Base-by-base conservation (phyloP, 2,888 invertebrate genomes). In the Pterostichus madidus region DNA sequence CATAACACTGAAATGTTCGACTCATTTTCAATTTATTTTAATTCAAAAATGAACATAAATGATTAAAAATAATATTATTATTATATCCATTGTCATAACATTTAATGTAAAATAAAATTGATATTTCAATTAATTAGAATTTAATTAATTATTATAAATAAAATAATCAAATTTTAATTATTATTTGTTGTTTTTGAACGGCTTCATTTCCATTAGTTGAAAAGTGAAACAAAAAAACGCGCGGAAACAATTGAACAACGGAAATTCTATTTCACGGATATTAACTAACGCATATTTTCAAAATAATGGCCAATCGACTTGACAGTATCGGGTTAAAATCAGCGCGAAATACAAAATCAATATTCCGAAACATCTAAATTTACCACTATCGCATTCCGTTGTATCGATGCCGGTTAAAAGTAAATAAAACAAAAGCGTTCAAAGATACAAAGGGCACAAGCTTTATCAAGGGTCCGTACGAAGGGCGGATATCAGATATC, bases 341-440 rank as follows among this genome's bases (percentile, higher is more conserved):
- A 49, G 13, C 49, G 46, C 49, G 52, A 24, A 75, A 31, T 59
- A 15, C 52, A 52, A 49, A 75, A 75, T 75, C 75, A 75, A 75
- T 75, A 75, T 75, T 17, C 31, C 11, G n/a, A 64, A 75, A 75
- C 75, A 75, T 32, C 75, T 44, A 75, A 52, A 75, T 75, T 75
- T 52, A 52, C 75, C 46, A 75, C 75, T 75, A 75, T 75, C 75
- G 75, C 52, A 31, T 31, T 17, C 31, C 64, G 35, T n/a, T 64
- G n/a, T 32, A n/a, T 35, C 64, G 64, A 35, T 32, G 17, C n/a
- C 52, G 32, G 75, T 75, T 52, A 52, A 52, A 75, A 75, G 75
- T 75, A 52, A 75, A 75, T 75, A 75, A 75, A 75, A 75, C 44
- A 75, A 49, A 75, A 75, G 24, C 6, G 24, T 10, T 32, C 31